Evolutionary conservation across 2,113 vertebrate species (phyloP).

Genomic region (Tachysurus vachellii): DNA sequence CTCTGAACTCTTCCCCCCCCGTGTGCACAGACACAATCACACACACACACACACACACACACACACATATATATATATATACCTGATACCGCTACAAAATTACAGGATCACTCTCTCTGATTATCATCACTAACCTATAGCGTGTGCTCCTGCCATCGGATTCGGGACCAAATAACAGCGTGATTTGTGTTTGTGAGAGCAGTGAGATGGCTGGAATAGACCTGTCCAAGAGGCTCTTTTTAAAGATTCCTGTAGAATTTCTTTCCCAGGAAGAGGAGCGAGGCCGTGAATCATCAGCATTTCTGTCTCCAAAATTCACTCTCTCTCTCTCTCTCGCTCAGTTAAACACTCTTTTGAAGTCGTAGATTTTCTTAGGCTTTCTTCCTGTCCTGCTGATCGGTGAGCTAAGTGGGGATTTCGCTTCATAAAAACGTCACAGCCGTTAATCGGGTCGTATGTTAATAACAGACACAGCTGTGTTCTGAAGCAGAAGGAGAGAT

Average conservation of each 20-base stretch:
- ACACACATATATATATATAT: not conserved
- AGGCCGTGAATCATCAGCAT: conserved; percentile 14
- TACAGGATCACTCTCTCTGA: not conserved
- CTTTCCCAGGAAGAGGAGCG: conserved; percentile 19
- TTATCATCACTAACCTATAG: not conserved
- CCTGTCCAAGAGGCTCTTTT: not conserved
- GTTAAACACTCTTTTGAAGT: not conserved
- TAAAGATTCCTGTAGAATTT: not conserved
- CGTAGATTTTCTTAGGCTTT: not conserved
- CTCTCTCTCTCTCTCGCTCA: not conserved
- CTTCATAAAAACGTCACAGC: not conserved
- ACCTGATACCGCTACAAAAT: not conserved
- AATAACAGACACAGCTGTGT: not conserved
- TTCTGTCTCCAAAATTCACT: conserved; percentile 6
- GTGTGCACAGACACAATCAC: too few relatives aligned
- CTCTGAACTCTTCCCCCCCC: not conserved
- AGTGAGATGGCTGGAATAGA: not conserved
- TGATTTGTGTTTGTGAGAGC: not conserved
- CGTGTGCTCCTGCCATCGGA: not conserved
- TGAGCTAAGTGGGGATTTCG: not conserved
- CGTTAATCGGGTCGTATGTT: not conserved
- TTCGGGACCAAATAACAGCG: not conserved
- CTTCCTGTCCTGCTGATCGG: not conserved
- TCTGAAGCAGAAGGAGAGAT: not conserved
- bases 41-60: not conserved